These are phyloP conservation scores for Bos taurus DNA, from an alignment of 2,113 vertebrate species.

Conservation along the genomic window DNA sequence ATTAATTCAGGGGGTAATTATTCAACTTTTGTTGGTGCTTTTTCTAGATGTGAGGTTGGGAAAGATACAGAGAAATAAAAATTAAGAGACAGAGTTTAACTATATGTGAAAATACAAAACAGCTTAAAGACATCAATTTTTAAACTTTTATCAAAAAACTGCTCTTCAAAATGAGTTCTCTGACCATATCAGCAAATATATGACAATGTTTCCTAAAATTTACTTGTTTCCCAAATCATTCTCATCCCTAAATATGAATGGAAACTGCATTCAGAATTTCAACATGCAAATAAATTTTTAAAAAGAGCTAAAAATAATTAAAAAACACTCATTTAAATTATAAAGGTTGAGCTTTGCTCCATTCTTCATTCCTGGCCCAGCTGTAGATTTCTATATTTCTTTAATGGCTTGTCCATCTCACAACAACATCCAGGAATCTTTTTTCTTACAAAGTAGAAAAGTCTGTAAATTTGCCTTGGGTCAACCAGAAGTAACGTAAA, in stretches of 20 bases:
- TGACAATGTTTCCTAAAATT: background rate
- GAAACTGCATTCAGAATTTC: background rate
- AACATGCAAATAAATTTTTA: constrained; percentile 23
- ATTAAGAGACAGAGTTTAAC: background rate
- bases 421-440: constrained; percentile 33
- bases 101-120: background rate
- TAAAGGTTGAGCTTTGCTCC: background rate
- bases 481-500: background rate
- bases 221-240: background rate
- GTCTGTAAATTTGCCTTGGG: background rate
- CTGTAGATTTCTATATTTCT: background rate
- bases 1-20: background rate
- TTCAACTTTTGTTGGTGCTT: background rate
- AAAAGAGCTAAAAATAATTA: background rate
- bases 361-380: constrained; percentile 31
- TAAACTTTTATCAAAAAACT: constrained; percentile 4
- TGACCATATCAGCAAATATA: background rate
- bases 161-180: constrained; percentile 7
- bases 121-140: background rate
- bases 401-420: constrained; percentile 8
- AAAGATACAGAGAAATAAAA: background rate
- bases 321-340: background rate
- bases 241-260: background rate
- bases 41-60: background rate
- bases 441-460: constrained; percentile 50